Conservation (phyloP, 1,140 invertebrate species). For the Cotesia glomerata region DNA sequence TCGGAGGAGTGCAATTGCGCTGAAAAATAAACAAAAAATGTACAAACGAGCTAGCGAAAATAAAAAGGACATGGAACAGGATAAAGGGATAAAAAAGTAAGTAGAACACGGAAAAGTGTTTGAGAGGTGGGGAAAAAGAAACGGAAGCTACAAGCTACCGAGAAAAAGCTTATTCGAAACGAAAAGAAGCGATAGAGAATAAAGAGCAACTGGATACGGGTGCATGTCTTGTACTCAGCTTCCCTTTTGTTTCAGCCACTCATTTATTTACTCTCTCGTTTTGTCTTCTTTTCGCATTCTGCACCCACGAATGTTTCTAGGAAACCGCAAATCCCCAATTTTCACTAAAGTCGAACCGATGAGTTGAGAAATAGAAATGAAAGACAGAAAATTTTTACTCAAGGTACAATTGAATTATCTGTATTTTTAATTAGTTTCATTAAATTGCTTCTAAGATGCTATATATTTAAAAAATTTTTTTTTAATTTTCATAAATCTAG, state of each 20-base stretch:
- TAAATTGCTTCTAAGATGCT: too few species aligned
- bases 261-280: conserved; percentile 39
- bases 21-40: too few species aligned
- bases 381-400: too few species aligned
- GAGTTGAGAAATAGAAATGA: too few species aligned
- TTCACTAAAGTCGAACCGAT: conserved; percentile 20
- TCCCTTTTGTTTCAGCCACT: conserved; percentile 21
- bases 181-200: conserved; percentile 3
- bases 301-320: conserved; percentile 38
- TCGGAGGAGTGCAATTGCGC: background rate
- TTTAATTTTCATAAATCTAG: too few species aligned
- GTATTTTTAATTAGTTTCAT: too few species aligned
- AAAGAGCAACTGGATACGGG: conserved; percentile 33
- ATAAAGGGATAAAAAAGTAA: too few species aligned
- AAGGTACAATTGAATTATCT: too few species aligned
- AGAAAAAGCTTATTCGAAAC: too few species aligned
- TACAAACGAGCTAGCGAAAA: too few species aligned
- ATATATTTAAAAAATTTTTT: too few species aligned
- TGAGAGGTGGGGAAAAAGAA: conserved; percentile 5
- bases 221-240: conserved; percentile 23
- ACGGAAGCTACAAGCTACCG: background rate
- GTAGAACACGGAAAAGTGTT: conserved; percentile 8
- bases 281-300: conserved; percentile 38
- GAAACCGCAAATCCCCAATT: conserved; percentile 49
- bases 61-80: too few species aligned